phyloP scores from a whole-genome alignment of 2,888 invertebrate genomes.

The Nebria brevicollis region DNA sequence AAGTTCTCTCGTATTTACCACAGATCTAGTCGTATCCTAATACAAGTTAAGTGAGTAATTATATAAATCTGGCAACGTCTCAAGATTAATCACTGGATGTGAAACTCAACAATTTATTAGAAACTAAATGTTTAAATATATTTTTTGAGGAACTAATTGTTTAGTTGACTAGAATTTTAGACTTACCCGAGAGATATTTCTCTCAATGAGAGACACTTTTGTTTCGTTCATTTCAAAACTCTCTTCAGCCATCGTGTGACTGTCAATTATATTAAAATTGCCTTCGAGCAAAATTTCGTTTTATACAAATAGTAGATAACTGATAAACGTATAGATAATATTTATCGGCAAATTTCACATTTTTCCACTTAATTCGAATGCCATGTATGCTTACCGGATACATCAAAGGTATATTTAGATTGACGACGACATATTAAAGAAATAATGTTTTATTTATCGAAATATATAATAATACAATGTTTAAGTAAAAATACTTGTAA shows the following conservation, averaged over 20 bases:
- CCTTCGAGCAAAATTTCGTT: not conserved
- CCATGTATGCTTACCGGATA: too few relatives aligned
- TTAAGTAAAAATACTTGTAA: not conserved
- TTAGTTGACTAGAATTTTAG: too few relatives aligned
- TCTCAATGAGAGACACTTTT: not conserved
- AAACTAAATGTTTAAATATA: too few relatives aligned
- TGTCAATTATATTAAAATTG: not conserved
- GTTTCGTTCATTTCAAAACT: not conserved
- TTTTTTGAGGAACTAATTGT: too few relatives aligned
- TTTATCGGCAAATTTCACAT: not conserved
- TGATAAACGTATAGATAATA: not conserved
- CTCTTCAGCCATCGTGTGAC: not conserved
- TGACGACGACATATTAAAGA: not conserved
- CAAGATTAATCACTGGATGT: too few relatives aligned
- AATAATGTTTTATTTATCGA: not conserved
- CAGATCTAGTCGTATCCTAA: not conserved
- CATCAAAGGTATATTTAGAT: not conserved
- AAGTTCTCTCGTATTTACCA: conserved; percentile 28
- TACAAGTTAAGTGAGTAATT: not conserved
- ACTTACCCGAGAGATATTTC: not conserved
- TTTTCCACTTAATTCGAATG: not conserved
- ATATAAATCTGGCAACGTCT: too few relatives aligned
- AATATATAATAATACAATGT: not conserved
- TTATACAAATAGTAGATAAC: not conserved
- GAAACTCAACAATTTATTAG: too few relatives aligned